Evolutionary conservation across 2,888 invertebrate genomes (phyloP), one percentile per base, ranked within the genome.

Genomic region (Lepidocyrtinus sp.): DNA sequence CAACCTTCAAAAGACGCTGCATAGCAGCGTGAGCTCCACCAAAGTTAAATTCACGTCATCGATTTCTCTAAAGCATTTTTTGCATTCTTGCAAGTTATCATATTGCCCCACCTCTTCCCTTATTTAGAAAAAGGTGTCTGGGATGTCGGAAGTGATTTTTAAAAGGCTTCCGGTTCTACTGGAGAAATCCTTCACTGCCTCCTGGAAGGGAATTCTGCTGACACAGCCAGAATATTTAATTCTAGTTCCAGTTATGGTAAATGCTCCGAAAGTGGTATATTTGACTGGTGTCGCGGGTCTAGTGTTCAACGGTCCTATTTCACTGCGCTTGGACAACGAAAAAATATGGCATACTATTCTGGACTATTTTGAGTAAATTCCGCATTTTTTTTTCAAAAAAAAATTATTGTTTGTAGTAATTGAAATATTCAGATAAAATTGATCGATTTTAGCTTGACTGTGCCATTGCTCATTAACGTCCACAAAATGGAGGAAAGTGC

Each of bases 311-410:
- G 27, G 24, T 9, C 64, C 63, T 15, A 19, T 76, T 12, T 27
- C 76, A 1, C 22, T 9, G 1, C 3, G 21, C 2, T 19, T 76
- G 7, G 76, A 76, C 19, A 25, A 21, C 7, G 76, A 76, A 17
- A 26, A 15, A 0, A 70, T 63, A 1, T 76, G 76, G 76, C 17
- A 76, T 24, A 63, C 50, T 2, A 15, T 76, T 17, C 15, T 70
- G 19, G 76, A 76, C 17, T 76, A 76, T 55, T 63, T 76, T 0
- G 63, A 76, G 75, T 75, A 69, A 27, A 15, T 19, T 24, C 50
- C 1, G 5, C n/a, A 70, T 17, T 15, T n/a, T n/a, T n/a, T n/a
- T n/a, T n/a, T n/a, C n/a, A n/a, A n/a, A n/a, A 12, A 36, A 36
- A 36, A 36, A 7, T 36, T 5, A 7, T 36, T 36, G 36, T 7